Base-by-base conservation (phyloP, 2,888 invertebrate genomes). In the Apocheima hispidaria region DNA sequence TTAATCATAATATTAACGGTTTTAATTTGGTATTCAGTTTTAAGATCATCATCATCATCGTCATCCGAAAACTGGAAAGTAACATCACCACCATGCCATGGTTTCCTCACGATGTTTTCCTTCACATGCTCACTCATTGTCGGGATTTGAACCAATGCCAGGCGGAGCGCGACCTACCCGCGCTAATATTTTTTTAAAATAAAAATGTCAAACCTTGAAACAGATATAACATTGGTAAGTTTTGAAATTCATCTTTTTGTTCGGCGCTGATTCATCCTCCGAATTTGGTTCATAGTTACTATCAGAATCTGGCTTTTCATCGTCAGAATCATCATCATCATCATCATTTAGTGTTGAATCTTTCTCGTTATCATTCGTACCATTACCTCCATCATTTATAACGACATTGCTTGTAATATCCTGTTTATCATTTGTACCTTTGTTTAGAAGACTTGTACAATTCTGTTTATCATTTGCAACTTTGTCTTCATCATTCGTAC, bases 151-250 rank as follows among this genome's bases (percentile, higher is more conserved):
- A n/a, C n/a, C n/a, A n/a, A n/a, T n/a, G n/a, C n/a, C n/a, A n/a
- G n/a, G n/a, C n/a, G n/a, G n/a, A n/a, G n/a, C n/a, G n/a, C n/a
- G n/a, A n/a, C n/a, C n/a, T n/a, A n/a, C n/a, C n/a, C n/a, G n/a
- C n/a, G n/a, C n/a, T n/a, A n/a, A n/a, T n/a, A n/a, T 7, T 28
- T 28, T 28, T 28, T 18, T 18, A 18, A 10, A 10, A 10, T 6
- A 7, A 36, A 4, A 7, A 18, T 18, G 0, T 18, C 38, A 10
- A 68, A 90, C 90, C 83, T 87, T 85, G 63, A 86, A 86, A 66
- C 91, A 91, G 6, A 88, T 77, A 52, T 90, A 88, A 49, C 91
- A 91, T 46, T 91, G 90, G 49, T 86, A 83, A 0, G 77, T 78
- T 36, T 86, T 82, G 4, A 88, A 75, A 7, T 71, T 82, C 0